A percentile compares a stretch with the other conserved stretches of the same genome.
Evolutionary conservation across 2,888 invertebrate species (phyloP).

Genomic region (Drosophila borealis): DNA sequence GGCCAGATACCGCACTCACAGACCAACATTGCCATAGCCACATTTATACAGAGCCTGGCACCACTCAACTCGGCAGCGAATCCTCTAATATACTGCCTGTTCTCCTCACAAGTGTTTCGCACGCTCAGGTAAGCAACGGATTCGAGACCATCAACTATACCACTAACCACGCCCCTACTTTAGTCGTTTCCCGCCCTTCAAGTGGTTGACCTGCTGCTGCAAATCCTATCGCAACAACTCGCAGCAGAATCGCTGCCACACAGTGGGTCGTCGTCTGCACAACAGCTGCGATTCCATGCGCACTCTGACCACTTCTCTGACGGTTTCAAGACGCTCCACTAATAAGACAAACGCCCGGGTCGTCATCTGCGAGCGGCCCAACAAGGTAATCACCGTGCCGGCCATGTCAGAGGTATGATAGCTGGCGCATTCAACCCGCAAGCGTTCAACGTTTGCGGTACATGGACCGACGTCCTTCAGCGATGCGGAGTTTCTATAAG

Average conservation of each 20-base stretch:
- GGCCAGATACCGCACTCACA: slow-evolving; percentile 92
- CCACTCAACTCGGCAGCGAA: slow-evolving; percentile 97
- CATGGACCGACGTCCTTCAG: slow-evolving; percentile 74
- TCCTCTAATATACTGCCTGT: slow-evolving; percentile 96
- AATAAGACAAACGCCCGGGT: slow-evolving; percentile 81
- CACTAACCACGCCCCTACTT: background rate
- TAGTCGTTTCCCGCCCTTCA: slow-evolving; percentile 88
- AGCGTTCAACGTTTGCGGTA: slow-evolving; percentile 63
- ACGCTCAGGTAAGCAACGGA: slow-evolving; percentile 89
- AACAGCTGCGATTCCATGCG: slow-evolving; percentile 85
- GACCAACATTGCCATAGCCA: slow-evolving; percentile 92
- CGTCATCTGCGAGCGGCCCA: slow-evolving; percentile 83
- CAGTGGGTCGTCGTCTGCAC: slow-evolving; percentile 83
- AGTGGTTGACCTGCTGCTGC: slow-evolving; percentile 88
- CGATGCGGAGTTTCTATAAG: slow-evolving; percentile 73
- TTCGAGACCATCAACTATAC: background rate
- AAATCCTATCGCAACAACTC: slow-evolving; percentile 82
- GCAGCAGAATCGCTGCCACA: slow-evolving; percentile 82
- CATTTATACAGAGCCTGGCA: slow-evolving; percentile 95
- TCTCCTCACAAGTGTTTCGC: slow-evolving; percentile 94
- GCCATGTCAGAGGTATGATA: slow-evolving; percentile 85
- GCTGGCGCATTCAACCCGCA: slow-evolving; percentile 73
- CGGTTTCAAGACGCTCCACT: slow-evolving; percentile 83
- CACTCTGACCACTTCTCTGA: slow-evolving; percentile 84
- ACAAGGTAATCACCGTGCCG: slow-evolving; percentile 68